phyloP scores from a whole-genome alignment of 1,140 invertebrate species.

The Periplaneta americana region DNA sequence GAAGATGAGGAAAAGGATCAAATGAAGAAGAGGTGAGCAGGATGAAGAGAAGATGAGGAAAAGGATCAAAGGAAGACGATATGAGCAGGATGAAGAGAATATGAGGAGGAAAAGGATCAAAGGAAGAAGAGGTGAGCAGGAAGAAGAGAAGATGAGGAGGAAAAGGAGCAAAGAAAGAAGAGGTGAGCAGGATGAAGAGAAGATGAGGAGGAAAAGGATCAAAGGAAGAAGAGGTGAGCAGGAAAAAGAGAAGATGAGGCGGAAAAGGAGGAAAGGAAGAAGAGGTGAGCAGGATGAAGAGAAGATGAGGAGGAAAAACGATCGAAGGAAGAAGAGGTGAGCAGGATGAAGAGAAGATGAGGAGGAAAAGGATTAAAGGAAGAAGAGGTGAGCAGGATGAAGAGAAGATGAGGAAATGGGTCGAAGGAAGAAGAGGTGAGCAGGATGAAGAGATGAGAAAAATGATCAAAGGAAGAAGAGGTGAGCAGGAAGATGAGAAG shows the following conservation, averaged over 20 bases:
- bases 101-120: neutral
- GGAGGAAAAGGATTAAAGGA: neutral
- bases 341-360: neutral
- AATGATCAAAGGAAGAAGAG: no score
- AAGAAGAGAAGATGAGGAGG: neutral
- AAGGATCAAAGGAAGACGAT: no score
- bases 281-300: neutral
- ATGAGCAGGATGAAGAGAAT: neutral
- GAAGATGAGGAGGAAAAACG: neutral
- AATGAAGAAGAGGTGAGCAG: no score
- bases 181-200: neutral
- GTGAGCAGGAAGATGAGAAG: no score
- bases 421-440: no score
- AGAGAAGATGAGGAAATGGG: neutral
- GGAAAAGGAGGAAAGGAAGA: neutral
- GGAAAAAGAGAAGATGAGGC: neutral
- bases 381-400: neutral
- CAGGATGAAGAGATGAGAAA: no score
- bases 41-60: no score
- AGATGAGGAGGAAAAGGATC: neutral
- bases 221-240: neutral
- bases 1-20: no score
- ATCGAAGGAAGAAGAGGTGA: no score
- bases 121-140: neutral
- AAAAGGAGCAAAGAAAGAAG: neutral